phyloP scores from a whole-genome alignment of 2,797 vertebrate species.

The Artibeus lituratus region DNA sequence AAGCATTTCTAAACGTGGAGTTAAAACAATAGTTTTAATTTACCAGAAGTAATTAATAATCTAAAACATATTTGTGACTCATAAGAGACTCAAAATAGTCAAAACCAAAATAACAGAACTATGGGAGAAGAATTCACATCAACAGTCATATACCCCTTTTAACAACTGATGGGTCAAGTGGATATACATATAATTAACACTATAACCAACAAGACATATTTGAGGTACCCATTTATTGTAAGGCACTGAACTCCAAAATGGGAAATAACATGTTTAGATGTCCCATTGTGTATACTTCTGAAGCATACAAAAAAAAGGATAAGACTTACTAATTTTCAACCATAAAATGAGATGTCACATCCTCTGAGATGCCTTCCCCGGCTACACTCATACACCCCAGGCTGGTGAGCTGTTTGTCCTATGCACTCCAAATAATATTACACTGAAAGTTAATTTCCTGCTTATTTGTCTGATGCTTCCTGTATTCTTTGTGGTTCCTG shows the following conservation, averaged over 20 bases:
- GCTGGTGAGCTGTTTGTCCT: not conserved
- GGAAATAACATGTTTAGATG: not conserved
- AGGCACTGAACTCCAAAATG: not conserved
- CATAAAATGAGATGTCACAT: not conserved
- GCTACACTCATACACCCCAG: too few relatives aligned
- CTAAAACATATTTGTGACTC: not conserved
- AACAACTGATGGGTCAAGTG: not conserved
- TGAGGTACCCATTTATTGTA: not conserved
- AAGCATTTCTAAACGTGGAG: not conserved
- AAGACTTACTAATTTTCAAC: not conserved
- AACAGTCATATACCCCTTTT: not conserved
- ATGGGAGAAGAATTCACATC: not conserved
- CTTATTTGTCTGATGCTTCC: not conserved
- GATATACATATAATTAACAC: not conserved
- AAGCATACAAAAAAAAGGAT: not conserved
- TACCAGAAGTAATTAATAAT: not conserved
- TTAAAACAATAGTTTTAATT: constrained; percentile 15
- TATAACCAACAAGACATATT: not conserved
- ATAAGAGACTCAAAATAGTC: not conserved
- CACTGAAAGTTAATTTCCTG: not conserved
- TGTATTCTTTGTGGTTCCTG: not conserved
- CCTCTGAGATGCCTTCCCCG: not conserved
- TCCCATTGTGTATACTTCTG: not conserved
- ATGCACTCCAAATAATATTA: not conserved
- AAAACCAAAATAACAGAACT: constrained; percentile 11